These are phyloP conservation scores for Chrysomela aeneicollis DNA, from an alignment of 2,888 invertebrate genomes.

Conservation along the genomic window DNA sequence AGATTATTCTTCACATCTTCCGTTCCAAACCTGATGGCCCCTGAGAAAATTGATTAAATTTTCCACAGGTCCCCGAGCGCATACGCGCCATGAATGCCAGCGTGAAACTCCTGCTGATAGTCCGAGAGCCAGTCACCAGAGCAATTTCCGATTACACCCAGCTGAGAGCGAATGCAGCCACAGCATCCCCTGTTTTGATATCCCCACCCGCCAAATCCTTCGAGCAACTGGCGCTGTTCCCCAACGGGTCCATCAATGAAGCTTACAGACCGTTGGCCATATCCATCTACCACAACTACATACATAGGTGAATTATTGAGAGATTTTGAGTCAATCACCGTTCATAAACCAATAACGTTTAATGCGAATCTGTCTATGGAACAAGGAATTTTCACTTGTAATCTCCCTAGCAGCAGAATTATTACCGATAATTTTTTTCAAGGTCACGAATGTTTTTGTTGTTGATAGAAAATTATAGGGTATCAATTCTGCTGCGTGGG, in stretches of 20 bases:
- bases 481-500: too few relatives aligned
- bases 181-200: conserved; percentile 69
- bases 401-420: too few relatives aligned
- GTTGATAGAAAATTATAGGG: too few relatives aligned
- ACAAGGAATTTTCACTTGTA: too few relatives aligned
- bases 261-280: conserved; percentile 85
- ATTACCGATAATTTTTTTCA: too few relatives aligned
- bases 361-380: too few relatives aligned
- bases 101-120: conserved; percentile 89
- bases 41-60: neutral
- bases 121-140: conserved; percentile 94
- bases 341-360: too few relatives aligned
- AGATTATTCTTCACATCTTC: too few relatives aligned
- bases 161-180: conserved; percentile 82
- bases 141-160: conserved; percentile 98
- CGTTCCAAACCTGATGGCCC: too few relatives aligned
- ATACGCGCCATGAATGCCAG: conserved; percentile 94
- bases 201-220: conserved; percentile 67
- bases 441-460: too few relatives aligned
- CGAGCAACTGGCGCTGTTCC: conserved; percentile 81
- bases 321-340: too few relatives aligned
- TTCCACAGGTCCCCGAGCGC: conserved; percentile 83
- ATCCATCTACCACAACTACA: conserved; percentile 90
- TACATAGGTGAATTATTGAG: conserved; percentile 65
- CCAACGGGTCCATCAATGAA: conserved; percentile 85